A percentile compares a stretch with the other conserved stretches of the same genome.
Evolutionary conservation across 2,888 invertebrate species (phyloP).

Genomic region (Pyrgus malvae): DNA sequence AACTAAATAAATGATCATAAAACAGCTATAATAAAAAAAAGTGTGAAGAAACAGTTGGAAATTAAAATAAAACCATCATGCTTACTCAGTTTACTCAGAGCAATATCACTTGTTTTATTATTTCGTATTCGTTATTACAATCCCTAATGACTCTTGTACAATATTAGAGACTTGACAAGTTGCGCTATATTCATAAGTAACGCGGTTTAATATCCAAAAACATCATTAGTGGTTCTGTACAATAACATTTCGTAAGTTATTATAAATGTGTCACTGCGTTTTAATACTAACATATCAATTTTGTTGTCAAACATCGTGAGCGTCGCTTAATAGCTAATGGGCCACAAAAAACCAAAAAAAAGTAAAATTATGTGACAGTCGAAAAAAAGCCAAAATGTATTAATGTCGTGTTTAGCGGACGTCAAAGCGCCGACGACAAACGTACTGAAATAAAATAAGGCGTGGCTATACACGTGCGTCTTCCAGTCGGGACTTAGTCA

Average conservation of each 20-base stretch:
- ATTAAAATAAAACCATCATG: too few relatives aligned
- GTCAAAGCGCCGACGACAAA: slow-evolving; percentile 68
- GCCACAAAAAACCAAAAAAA: slow-evolving; percentile 58
- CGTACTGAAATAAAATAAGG: slow-evolving; percentile 64
- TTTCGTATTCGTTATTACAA: too few relatives aligned
- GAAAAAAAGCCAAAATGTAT: slow-evolving; percentile 73
- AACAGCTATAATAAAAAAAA: too few relatives aligned
- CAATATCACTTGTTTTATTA: too few relatives aligned
- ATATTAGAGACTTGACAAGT: too few relatives aligned
- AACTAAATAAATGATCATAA: too few relatives aligned
- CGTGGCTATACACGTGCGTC: slow-evolving; percentile 45
- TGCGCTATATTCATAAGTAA: background rate
- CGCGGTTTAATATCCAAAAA: background rate
- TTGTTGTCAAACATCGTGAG: slow-evolving; percentile 58
- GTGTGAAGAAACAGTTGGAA: too few relatives aligned
- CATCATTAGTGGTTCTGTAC: slow-evolving; percentile 13
- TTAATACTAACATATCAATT: slow-evolving; percentile 64
- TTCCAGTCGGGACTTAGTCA: slow-evolving; percentile 3
- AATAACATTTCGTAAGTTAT: slow-evolving; percentile 29
- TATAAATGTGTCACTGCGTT: slow-evolving; percentile 45
- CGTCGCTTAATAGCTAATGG: slow-evolving; percentile 78
- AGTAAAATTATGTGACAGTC: slow-evolving; percentile 76
- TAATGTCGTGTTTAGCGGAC: slow-evolving; percentile 78
- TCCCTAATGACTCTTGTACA: too few relatives aligned
- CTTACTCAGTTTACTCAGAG: too few relatives aligned